Base-by-base conservation (phyloP, 1,140 invertebrate species). In the Solen grandis region DNA sequence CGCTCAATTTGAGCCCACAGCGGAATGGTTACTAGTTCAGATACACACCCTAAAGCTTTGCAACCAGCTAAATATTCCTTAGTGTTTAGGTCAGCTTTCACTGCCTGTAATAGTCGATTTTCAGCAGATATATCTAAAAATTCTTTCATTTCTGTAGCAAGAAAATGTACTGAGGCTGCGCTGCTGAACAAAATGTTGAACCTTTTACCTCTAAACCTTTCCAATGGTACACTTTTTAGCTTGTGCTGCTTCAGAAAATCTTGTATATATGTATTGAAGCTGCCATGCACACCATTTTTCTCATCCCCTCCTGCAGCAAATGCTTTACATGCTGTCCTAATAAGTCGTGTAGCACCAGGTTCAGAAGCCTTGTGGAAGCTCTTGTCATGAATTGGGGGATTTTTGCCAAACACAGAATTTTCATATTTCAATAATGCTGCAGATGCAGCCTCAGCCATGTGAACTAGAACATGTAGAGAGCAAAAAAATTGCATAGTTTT, bases 221-320 rank as follows among this genome's bases (percentile, higher is more conserved):
- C n/a, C 13, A 75, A 31, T 19, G 35, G 35, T 52, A 75, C 1
- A 46, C 27, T 25, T 29, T 31, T 63, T 8, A 50, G 25, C 16
- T 50, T 75, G 25, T 31, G 14, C 4, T 27, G 25, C n/a, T 63
- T 62, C 14, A 75, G 25, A 50, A 75, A 75, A 5, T 29, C 57
- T 25, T 19, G 3, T 2, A 36, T 25, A 31, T 57, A 75, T 10
- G 36, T 41, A 41, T 29, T 54, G 55, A 75, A 75, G 14, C 16
- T 16, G 33, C 57, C 38, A 46, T 65, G 57, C 22, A 33, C 54
- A 4, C 73, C 73, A 50, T 38, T 62, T 46, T 75, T 75, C 31
- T 75, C 73, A 54, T 75, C 60, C 22, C 73, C 73, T 13, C 73
- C 73, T 52, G 59, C 38, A 33, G 57, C 73, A 35, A 75, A 75